Base-by-base conservation (phyloP, 2,797 vertebrate genomes). In the Amblyraja radiata region DNA sequence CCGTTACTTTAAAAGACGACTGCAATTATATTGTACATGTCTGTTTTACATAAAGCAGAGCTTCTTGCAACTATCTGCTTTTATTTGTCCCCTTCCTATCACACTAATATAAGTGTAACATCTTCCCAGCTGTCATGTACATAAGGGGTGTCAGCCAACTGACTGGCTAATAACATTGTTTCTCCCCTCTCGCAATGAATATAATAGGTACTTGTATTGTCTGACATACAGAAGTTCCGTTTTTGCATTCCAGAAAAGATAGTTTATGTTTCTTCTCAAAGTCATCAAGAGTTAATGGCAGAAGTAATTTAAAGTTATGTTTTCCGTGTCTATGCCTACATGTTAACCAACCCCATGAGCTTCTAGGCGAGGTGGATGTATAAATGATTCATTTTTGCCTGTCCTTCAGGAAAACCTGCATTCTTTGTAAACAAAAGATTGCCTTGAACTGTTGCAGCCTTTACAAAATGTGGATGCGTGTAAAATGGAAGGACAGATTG, bases 121-220 rank as follows among this genome's bases (percentile, higher is more conserved):
- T 88, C 84, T 63, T 88, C n/a, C n/a, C 16, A 68, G 32, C 84
- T 88, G 84, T 68, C 84, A 88, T 68, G n/a, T 21, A 88, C n/a
- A 88, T 68, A 68, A 88, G 65, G 36, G 63, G 84, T 88, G 63
- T 36, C 84, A 88, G n/a, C 84, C n/a, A 32, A 68, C 68, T 88
- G 84, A 88, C 84, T 88, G 61, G 61, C 32, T 88, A 88, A 88
- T 88, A 63, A 88, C 18, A 86, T 32, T 36, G 84, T 68, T 23
- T 36, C 63, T 36, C 84, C n/a, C 28, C n/a, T 36, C 14, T 13
- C 84, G 23, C 61, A 68, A 88, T 88, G 84, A 68, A 88, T 65
- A 68, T 88, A 88, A 88, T 88, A 10, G 61, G n/a, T 68, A 68
- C 84, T 88, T 88, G 61, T 21, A 68, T 88, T 88, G 84, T 36